Base-by-base conservation (phyloP, 2,888 invertebrate genomes). In the Noctua fimbriata region DNA sequence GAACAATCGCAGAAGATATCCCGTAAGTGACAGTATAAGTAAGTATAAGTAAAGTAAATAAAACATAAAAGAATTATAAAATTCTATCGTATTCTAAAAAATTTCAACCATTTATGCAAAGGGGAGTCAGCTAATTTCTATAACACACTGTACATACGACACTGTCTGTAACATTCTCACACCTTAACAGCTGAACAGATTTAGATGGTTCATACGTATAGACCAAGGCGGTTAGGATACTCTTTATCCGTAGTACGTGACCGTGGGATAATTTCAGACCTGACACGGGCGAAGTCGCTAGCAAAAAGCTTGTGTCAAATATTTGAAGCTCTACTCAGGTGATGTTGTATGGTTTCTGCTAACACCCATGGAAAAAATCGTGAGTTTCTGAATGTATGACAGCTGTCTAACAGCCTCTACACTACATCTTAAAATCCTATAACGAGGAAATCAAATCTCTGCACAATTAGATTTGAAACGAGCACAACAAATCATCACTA, bases 401-500 rank as follows among this genome's bases (percentile, higher is more conserved):
- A n/a, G 14, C 7, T 49, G 14, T 44, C 7, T 41, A 66, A 18
- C 65, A 73, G 32, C 47, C 24, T 55, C 41, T 63, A 44, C 36
- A 55, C 52, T 28, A 69, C 14, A 49, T 44, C n/a, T 47, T 24
- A n/a, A 24, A 21, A 12, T 44, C 10, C 16, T 16, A 47, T 70
- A 72, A 44, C 21, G 16, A 74, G 12, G 24, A 52, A 75, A 76
- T 75, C 55, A 79, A 85, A 85, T 77, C 32, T 18, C 65, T 49
- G 1, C 24, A n/a, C 32, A 83, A 73, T 77, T 72, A 41, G 66
- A 79, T 75, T 77, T 36, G 18, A 60, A 67, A 72, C 58, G 69
- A 67, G 63, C 55, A 58, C 71, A 76, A 83, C 85, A 85, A 85
- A 80, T 85, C 83, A 66, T 70, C 67, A 73, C 73, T 76, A 73